Conservation (phyloP, 2,888 invertebrate genomes). For the Cyrtodaria siliqua region DNA sequence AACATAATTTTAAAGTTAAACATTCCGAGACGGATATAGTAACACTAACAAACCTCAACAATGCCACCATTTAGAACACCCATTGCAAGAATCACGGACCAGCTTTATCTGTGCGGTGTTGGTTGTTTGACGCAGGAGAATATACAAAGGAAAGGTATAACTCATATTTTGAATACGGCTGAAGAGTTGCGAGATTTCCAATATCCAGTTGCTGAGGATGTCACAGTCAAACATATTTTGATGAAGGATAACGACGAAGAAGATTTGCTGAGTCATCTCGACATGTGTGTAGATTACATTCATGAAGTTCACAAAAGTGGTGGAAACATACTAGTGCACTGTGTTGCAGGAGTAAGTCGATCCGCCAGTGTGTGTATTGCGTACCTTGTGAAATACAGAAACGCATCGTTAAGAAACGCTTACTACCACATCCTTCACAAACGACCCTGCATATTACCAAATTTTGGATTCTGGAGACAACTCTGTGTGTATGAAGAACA, state of each 20-base stretch:
- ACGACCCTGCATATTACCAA: constrained; percentile 70
- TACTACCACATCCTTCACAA: constrained; percentile 66
- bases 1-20: too few relatives aligned
- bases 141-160: constrained; percentile 60
- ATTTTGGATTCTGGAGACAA: constrained; percentile 73
- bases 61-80: constrained; percentile 47
- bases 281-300: constrained; percentile 71
- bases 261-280: constrained; percentile 64
- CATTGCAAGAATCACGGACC: constrained; percentile 63
- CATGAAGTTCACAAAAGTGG: constrained; percentile 44
- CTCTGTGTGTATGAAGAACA: constrained; percentile 67
- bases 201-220: constrained; percentile 55
- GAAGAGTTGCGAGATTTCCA: constrained; percentile 66
- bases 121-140: constrained; percentile 62
- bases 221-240: constrained; percentile 50
- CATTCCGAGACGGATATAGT: too few relatives aligned
- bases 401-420: constrained; percentile 65
- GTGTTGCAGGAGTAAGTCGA: constrained; percentile 76
- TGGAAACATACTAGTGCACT: constrained; percentile 73
- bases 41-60: too few relatives aligned
- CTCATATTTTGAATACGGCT: constrained; percentile 73
- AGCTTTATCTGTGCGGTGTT: constrained; percentile 70
- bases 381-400: constrained; percentile 69
- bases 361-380: constrained; percentile 77
- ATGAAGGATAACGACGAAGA: constrained; percentile 72